Base-by-base conservation (phyloP, 2,888 invertebrate genomes). In the Cryptophagus acutangulus region DNA sequence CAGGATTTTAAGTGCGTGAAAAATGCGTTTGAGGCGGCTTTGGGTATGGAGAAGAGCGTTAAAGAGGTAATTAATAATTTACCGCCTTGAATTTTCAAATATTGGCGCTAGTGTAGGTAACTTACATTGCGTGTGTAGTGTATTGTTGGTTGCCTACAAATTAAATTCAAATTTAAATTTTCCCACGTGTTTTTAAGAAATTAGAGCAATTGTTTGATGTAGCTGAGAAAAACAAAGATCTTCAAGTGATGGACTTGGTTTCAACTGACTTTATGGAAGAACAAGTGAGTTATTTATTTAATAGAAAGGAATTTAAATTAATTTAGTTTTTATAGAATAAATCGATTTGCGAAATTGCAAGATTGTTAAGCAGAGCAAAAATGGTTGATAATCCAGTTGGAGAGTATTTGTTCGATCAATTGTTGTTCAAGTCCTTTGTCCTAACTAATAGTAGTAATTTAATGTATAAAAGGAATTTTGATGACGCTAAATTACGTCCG, bases 191-290 rank as follows among this genome's bases (percentile, higher is more conserved):
- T 33, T 56, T 57, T 12, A 57, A 74, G 63, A 71, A 72, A 53
- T 55, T 76, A 18, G 58, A 67, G 18, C 53, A 57, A 2, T 55
- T 73, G 1, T 69, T 71, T 46, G 48, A 51, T 3, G 48, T 70
- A 4, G 74, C 77, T 17, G 68, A 69, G 43, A 66, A 67, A 33
- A 63, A 72, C 46, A 59, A 64, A 10, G 78, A 78, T 59, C 57
- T 71, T 28, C 72, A 72, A 44, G 61, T 76, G 6, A 66, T 67
- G 48, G 75, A 78, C 57, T 72, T 75, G 46, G 65, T 79, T 41
- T 69, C 74, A 18, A 67, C 69, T 1, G 65, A 74, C 20, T 79
- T 72, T 57, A 66, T 80, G 51, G 67, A 69, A 33, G 76, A 77
- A 48, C 79, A 80, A 52, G 62, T 64, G 45, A 29, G 31, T 18